These are phyloP conservation scores for Polymixis lichenea DNA, from an alignment of 2,888 invertebrate species.

Conservation along the genomic window DNA sequence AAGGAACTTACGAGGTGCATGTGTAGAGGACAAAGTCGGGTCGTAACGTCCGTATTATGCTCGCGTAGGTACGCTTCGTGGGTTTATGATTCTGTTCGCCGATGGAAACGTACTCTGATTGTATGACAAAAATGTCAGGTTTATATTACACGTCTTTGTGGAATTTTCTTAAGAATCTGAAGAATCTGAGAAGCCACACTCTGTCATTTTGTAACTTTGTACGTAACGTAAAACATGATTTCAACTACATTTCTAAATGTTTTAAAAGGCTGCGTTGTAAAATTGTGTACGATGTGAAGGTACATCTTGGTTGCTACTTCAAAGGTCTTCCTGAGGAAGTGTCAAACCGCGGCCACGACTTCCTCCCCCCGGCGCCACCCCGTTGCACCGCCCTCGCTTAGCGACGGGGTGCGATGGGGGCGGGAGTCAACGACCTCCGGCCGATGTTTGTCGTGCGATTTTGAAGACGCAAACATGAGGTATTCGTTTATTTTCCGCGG, in stretches of 20 bases:
- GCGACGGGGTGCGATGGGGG: conserved; percentile 76
- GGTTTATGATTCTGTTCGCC: conserved; percentile 47
- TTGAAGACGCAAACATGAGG: conserved; percentile 86
- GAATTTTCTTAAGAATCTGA: conserved; percentile 7
- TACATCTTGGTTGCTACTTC: conserved; percentile 81
- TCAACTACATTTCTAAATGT: conserved; percentile 45
- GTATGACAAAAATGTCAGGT: conserved; percentile 31
- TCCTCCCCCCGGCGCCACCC: conserved; percentile 76
- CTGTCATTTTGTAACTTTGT: not conserved
- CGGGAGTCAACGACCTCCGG: conserved; percentile 82
- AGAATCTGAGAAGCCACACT: conserved; percentile 11
- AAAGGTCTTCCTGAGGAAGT: conserved; percentile 90
- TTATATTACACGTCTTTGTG: conserved; percentile 26
- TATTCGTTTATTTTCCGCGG: conserved; percentile 82
- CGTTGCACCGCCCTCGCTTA: conserved; percentile 70
- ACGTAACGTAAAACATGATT: conserved; percentile 6
- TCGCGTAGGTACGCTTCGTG: conserved; percentile 50
- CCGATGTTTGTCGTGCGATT: conserved; percentile 87
- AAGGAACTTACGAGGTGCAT: conserved; percentile 72
- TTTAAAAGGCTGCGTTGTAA: conserved; percentile 51
- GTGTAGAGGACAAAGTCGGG: conserved; percentile 62
- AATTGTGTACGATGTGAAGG: conserved; percentile 61
- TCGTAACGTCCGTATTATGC: conserved; percentile 68
- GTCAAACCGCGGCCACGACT: conserved; percentile 88
- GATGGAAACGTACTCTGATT: conserved; percentile 34